Conservation (phyloP, 2,113 vertebrate genomes). For the Panurus biarmicus region DNA sequence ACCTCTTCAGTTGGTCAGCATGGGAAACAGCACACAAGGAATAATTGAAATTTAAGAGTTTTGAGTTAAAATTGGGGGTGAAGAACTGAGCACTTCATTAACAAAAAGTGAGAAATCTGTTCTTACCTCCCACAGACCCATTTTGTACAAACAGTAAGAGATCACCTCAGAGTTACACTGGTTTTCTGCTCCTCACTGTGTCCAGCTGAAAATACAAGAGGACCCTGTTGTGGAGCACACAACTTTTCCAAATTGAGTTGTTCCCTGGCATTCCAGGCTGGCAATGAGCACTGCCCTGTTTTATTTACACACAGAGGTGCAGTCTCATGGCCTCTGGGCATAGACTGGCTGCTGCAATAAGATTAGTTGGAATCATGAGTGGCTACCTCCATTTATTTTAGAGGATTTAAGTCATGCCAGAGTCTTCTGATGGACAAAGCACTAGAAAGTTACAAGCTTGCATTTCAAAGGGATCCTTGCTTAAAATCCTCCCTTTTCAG, state of each 20-base stretch:
- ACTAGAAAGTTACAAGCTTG: neutral
- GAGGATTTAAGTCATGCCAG: neutral
- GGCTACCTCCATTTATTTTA: neutral
- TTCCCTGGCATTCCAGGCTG: neutral
- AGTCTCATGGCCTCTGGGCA: fast-evolving
- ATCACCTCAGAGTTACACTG: neutral
- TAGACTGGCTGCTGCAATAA: neutral
- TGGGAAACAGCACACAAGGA: neutral
- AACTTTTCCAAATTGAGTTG: neutral
- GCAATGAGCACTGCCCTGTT: neutral
- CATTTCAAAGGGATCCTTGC: neutral
- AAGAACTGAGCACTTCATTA: neutral
- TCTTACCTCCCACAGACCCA: neutral
- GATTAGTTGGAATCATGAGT: neutral
- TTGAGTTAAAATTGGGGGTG: neutral
- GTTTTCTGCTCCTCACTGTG: neutral
- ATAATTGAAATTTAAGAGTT: neutral
- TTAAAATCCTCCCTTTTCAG: neutral
- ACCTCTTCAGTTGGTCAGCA: neutral
- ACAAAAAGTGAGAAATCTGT: neutral
- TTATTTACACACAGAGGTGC: neutral
- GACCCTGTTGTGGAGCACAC: no score
- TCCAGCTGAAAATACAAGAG: fast-evolving
- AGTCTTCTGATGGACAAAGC: neutral
- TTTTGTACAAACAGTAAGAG: neutral